Conservation (phyloP, 2,797 vertebrate species). For the Coregonus ussuriensis region DNA sequence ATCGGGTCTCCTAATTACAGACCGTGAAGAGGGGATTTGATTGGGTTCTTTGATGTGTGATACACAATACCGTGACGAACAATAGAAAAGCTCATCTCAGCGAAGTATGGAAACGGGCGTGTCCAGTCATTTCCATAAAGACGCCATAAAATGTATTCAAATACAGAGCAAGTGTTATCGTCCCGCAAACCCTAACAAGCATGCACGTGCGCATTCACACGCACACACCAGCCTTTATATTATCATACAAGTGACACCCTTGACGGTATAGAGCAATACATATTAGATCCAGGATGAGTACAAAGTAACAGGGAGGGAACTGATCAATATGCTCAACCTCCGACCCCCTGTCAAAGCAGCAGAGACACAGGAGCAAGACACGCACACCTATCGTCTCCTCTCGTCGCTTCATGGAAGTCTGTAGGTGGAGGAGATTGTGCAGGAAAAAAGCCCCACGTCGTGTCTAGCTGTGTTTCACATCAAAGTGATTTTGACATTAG, state of each 20-base stretch:
- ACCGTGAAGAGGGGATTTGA: constrained; percentile 44
- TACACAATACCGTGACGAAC: constrained; percentile 46
- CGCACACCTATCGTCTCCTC: too few species aligned
- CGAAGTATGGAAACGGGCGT: constrained; percentile 51
- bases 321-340: background rate
- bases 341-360: constrained; percentile 63
- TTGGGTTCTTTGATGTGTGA: constrained; percentile 43
- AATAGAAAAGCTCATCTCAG: constrained; percentile 44
- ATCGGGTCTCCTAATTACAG: constrained; percentile 48
- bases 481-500: too few species aligned
- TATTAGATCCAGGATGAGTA: too few species aligned
- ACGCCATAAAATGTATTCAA: constrained; percentile 56
- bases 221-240: constrained; percentile 2
- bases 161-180: background rate
- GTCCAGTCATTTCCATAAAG: constrained; percentile 57
- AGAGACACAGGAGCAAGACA: too few species aligned
- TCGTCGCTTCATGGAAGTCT: too few species aligned
- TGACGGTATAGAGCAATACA: too few species aligned
- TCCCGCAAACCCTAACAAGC: background rate
- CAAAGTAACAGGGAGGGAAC: too few species aligned
- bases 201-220: background rate
- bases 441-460: too few species aligned
- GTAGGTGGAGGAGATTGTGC: too few species aligned
- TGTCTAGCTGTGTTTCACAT: too few species aligned
- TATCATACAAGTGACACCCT: background rate